Percentiles rank a stretch among this genome's conserved stretches.
phyloP scores from a whole-genome alignment of 2,888 invertebrate species.

The Galerucella calmariensis region DNA sequence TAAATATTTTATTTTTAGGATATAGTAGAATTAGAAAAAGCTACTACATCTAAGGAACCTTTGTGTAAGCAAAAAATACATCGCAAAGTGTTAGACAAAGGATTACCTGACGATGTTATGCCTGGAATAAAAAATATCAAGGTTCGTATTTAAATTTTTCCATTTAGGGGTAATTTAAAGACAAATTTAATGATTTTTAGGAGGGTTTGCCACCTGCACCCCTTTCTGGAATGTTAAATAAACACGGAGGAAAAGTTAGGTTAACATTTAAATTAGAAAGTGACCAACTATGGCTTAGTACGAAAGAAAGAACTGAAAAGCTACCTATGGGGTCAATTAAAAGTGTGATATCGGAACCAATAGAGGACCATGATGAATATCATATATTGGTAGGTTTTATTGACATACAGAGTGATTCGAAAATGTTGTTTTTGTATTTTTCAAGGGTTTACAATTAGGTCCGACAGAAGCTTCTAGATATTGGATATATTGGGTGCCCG shows the following conservation, averaged over 20 bases:
- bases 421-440: conserved; percentile 26
- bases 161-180: neutral
- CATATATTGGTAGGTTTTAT: conserved; percentile 81
- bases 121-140: conserved; percentile 84
- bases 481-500: conserved; percentile 96
- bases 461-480: conserved; percentile 92
- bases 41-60: conserved; percentile 74
- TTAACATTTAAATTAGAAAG: conserved; percentile 91
- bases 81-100: conserved; percentile 88
- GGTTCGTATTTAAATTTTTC: conserved; percentile 63
- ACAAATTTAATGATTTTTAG: conserved; percentile 62
- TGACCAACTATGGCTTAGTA: conserved; percentile 92
- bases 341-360: conserved; percentile 82
- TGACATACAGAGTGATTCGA: neutral
- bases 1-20: conserved; percentile 60
- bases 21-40: conserved; percentile 74
- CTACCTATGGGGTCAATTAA: conserved; percentile 91
- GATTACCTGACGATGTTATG: conserved; percentile 89
- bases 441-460: conserved; percentile 82
- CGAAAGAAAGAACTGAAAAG: conserved; percentile 93
- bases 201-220: conserved; percentile 85
- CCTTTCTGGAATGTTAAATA: conserved; percentile 90
- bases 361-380: conserved; percentile 90
- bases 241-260: conserved; percentile 88
- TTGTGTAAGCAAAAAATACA: conserved; percentile 82